These are phyloP conservation scores for Merodon equestris DNA, from an alignment of 2,888 invertebrate species.

Conservation along the genomic window DNA sequence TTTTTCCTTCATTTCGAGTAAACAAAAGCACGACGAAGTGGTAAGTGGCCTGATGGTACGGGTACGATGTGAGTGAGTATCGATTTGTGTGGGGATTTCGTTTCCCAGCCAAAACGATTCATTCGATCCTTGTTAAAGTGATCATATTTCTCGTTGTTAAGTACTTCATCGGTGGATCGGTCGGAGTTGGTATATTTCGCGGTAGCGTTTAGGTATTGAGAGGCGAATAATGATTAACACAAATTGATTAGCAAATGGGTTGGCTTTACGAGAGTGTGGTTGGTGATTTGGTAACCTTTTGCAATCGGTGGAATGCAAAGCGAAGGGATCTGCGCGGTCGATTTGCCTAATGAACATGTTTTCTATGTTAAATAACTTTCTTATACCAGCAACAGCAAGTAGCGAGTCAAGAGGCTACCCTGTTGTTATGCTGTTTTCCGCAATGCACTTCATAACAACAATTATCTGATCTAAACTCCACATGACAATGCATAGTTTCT, in stretches of 20 bases:
- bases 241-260: slow-evolving; percentile 52
- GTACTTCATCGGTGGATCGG: slow-evolving; percentile 30
- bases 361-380: too few relatives aligned
- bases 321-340: too few relatives aligned
- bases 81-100: too few relatives aligned
- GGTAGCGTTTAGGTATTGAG: slow-evolving; percentile 17
- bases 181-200: slow-evolving; percentile 7
- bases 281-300: too few relatives aligned
- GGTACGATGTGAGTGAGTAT: slow-evolving; percentile 4
- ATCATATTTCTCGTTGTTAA: slow-evolving; percentile 49
- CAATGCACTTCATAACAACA: neutral
- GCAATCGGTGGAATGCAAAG: too few relatives aligned
- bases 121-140: slow-evolving; percentile 44
- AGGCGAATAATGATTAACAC: slow-evolving; percentile 36
- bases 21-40: slow-evolving; percentile 5
- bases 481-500: slow-evolving; percentile 12
- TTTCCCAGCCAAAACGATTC: neutral
- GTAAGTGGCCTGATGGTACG: too few relatives aligned
- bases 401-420: too few relatives aligned
- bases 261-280: neutral
- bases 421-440: too few relatives aligned
- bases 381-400: too few relatives aligned
- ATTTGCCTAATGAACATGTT: too few relatives aligned
- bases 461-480: slow-evolving; percentile 20
- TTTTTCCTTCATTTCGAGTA: slow-evolving; percentile 59